A percentile compares a stretch with the other conserved stretches of the same genome.
Conservation (phyloP, 37 sponge, comb jelly and placozoan genomes). For the Bolinopsis microptera region DNA sequence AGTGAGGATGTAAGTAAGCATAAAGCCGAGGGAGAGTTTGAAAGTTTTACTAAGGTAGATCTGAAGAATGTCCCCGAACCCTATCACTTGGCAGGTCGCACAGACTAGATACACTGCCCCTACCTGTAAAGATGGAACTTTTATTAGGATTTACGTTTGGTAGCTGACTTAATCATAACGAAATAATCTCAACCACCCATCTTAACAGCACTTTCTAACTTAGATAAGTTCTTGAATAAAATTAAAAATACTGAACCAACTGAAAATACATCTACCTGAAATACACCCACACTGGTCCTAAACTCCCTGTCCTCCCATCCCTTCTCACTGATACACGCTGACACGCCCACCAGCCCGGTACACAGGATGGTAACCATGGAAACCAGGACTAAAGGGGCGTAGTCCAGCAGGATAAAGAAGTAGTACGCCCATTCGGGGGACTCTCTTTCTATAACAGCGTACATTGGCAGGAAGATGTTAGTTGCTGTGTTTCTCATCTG, state of each 20-base stretch:
- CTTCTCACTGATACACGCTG: background rate
- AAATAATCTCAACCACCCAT: too few species aligned
- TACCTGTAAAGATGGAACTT: background rate
- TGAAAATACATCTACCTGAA: constrained; percentile 12
- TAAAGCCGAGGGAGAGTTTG: constrained; percentile 3
- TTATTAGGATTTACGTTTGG: background rate
- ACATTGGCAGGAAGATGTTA: constrained; percentile 28
- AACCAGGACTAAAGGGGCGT: background rate
- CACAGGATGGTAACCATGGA: background rate
- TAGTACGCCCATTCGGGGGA: background rate
- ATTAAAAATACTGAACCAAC: too few species aligned
- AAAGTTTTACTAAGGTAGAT: background rate
- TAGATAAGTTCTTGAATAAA: too few species aligned
- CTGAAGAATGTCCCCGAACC: background rate
- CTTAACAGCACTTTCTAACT: too few species aligned
- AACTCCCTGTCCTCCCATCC: background rate
- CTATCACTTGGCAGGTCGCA: background rate
- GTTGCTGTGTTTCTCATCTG: background rate
- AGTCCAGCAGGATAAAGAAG: background rate
- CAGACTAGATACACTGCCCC: background rate
- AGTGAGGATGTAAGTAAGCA: background rate
- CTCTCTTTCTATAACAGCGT: background rate
- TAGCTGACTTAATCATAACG: too few species aligned
- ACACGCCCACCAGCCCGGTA: background rate
- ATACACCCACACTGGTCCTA: background rate